A percentile compares a stretch with the other conserved stretches of the same genome.
Conservation (phyloP, 2,888 invertebrate species). For the Drosophila neonasuta region DNA sequence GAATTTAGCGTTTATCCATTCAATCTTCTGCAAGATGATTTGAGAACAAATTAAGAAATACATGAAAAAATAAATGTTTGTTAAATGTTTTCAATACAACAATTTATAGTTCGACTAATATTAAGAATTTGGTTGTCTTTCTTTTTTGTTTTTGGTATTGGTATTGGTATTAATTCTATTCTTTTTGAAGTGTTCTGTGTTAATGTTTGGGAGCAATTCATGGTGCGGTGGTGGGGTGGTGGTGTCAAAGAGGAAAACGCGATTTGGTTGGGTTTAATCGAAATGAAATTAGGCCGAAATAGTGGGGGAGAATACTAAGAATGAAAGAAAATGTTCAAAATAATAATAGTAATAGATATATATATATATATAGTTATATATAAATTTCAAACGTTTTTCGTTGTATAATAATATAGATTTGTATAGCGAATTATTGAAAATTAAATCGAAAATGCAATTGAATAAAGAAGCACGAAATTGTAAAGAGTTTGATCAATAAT, state of each 20-base stretch:
- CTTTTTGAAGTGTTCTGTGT: constrained; percentile 23
- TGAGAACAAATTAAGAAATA: constrained; percentile 79
- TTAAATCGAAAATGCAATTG: constrained; percentile 51
- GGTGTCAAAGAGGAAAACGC: constrained; percentile 45
- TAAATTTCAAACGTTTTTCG: constrained; percentile 17
- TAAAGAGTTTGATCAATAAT: constrained; percentile 59
- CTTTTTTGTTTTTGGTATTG: constrained; percentile 11
- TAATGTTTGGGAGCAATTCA: constrained; percentile 16
- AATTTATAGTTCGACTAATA: constrained; percentile 48
- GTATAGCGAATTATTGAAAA: constrained; percentile 56
- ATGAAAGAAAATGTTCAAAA: constrained; percentile 28
- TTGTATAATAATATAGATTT: constrained; percentile 14
- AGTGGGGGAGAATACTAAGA: constrained; percentile 24
- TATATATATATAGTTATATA: constrained; percentile 6
- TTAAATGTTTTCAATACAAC: constrained; percentile 64
- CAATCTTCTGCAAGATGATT: constrained; percentile 83
- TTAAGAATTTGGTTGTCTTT: constrained; percentile 36
- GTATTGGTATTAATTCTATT: constrained; percentile 4
- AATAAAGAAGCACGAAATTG: constrained; percentile 67
- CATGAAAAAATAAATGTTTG: constrained; percentile 71
- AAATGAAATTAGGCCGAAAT: constrained; percentile 37
- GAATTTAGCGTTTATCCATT: constrained; percentile 81
- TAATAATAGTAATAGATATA: constrained; percentile 3
- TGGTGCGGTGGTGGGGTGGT: constrained; percentile 13
- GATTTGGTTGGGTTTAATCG: constrained; percentile 24